phyloP scores from a whole-genome alignment of 2,113 vertebrate species.

The Nerophis ophidion region DNA sequence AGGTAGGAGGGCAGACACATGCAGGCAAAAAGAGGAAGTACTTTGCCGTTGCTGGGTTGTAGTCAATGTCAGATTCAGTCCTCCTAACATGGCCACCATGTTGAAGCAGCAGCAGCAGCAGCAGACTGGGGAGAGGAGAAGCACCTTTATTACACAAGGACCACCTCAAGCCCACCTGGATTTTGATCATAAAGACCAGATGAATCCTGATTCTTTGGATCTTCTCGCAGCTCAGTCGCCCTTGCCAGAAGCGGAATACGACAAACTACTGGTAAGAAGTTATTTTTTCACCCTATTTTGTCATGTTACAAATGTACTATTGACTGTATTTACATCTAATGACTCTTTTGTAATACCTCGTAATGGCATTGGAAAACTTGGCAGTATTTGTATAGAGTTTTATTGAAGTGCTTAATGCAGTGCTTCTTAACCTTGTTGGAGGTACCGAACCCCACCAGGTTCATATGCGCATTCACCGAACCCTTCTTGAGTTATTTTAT shows the following conservation, averaged over 20 bases:
- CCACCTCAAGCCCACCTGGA: slow-evolving; percentile 11
- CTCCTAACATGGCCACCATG: slow-evolving; percentile 48
- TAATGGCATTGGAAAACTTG: no score
- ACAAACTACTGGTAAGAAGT: slow-evolving; percentile 73
- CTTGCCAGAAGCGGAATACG: slow-evolving; percentile 75
- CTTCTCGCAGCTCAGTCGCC: slow-evolving; percentile 48
- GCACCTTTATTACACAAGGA: background rate
- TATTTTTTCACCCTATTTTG: background rate
- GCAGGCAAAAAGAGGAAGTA: slow-evolving; percentile 55
- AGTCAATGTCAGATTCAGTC: slow-evolving; percentile 31
- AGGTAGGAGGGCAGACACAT: slow-evolving; percentile 6
- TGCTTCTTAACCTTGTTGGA: no score
- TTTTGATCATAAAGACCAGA: slow-evolving; percentile 13
- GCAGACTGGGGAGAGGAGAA: slow-evolving; percentile 32
- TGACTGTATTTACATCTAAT: background rate
- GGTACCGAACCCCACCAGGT: no score
- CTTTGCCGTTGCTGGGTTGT: background rate
- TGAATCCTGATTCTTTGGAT: slow-evolving; percentile 10
- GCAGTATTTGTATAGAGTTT: no score
- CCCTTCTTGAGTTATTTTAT: no score
- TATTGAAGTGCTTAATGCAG: no score
- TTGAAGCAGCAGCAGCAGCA: slow-evolving; percentile 59
- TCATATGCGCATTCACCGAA: no score
- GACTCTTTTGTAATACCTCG: background rate
- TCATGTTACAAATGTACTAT: no score